These are phyloP conservation scores for Homarus americanus DNA, from an alignment of 1,140 invertebrate species.

Conservation along the genomic window DNA sequence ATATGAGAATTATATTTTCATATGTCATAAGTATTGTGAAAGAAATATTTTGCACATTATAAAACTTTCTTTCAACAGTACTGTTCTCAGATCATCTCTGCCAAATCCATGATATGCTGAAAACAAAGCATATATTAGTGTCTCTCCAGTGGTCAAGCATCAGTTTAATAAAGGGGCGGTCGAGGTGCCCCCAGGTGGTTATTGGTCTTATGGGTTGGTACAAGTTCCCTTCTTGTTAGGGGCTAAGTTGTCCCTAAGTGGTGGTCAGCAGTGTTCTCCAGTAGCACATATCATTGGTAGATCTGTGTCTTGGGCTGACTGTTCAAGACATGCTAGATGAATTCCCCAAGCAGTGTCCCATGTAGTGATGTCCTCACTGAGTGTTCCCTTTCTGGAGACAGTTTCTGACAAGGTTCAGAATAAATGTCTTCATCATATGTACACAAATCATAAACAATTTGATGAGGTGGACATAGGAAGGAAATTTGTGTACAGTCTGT, in stretches of 20 bases:
- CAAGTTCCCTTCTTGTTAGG: neutral
- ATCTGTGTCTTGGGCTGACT: conserved; percentile 31
- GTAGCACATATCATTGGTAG: conserved; percentile 72
- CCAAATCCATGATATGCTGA: neutral
- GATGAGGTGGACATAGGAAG: conserved; percentile 64
- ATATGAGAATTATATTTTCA: neutral
- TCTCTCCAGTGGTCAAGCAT: neutral
- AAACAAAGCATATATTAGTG: neutral
- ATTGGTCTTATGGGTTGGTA: conserved; percentile 15
- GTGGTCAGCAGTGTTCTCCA: conserved; percentile 58
- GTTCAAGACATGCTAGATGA: conserved; percentile 28
- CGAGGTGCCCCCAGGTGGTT: neutral
- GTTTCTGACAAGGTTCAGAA: conserved; percentile 19
- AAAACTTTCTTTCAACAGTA: no score
- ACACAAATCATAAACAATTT: conserved; percentile 18
- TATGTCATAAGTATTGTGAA: no score
- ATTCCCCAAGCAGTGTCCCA: conserved; percentile 14
- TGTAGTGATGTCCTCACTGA: conserved; percentile 30
- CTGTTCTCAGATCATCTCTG: no score
- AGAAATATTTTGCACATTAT: no score
- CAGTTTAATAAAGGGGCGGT: neutral
- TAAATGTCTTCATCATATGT: conserved; percentile 20
- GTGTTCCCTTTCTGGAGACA: conserved; percentile 41
- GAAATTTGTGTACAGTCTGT: conserved; percentile 65
- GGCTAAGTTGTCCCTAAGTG: conserved; percentile 43